Conservation (phyloP, 2,888 invertebrate species). For the Plutella xylostella region DNA sequence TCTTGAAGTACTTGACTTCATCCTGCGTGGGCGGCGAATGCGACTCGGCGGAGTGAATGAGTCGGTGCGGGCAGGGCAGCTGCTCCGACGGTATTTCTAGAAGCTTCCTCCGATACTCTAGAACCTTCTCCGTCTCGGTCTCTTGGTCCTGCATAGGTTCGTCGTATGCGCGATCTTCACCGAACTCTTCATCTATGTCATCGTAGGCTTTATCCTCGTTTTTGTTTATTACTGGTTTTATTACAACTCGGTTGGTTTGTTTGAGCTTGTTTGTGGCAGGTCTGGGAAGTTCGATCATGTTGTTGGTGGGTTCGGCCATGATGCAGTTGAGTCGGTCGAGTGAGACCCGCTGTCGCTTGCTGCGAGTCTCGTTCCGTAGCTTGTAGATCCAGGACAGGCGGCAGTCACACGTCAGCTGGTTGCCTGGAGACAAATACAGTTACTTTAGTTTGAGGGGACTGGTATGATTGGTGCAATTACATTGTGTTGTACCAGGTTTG, state of each 20-base stretch:
- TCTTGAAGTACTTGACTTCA: constrained; percentile 56
- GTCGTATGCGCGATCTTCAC: constrained; percentile 46
- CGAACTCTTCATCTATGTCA: constrained; percentile 36
- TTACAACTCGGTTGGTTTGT: constrained; percentile 15
- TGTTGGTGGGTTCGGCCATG: constrained; percentile 56
- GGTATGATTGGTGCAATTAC: no score
- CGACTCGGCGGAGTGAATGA: constrained; percentile 40
- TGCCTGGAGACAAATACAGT: no score
- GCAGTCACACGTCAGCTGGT: constrained; percentile 85
- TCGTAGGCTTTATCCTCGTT: constrained; percentile 39
- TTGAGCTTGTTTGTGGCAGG: constrained; percentile 32
- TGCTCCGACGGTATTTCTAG: constrained; percentile 48
- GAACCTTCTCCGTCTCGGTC: constrained; percentile 31
- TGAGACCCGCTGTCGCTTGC: constrained; percentile 73
- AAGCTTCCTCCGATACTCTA: constrained; percentile 44
- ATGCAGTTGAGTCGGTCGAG: constrained; percentile 78
- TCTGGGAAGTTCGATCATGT: constrained; percentile 20
- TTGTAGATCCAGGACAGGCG: constrained; percentile 83
- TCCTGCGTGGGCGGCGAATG: constrained; percentile 57
- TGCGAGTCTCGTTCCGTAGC: constrained; percentile 79
- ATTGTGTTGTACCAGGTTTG: no score
- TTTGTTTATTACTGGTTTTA: constrained; percentile 22
- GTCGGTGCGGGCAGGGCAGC: constrained; percentile 49
- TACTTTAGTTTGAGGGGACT: no score
- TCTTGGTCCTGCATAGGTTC: constrained; percentile 56